phyloP scores from a whole-genome alignment of 2,797 vertebrate species.

The Clarias pachynema region DNA sequence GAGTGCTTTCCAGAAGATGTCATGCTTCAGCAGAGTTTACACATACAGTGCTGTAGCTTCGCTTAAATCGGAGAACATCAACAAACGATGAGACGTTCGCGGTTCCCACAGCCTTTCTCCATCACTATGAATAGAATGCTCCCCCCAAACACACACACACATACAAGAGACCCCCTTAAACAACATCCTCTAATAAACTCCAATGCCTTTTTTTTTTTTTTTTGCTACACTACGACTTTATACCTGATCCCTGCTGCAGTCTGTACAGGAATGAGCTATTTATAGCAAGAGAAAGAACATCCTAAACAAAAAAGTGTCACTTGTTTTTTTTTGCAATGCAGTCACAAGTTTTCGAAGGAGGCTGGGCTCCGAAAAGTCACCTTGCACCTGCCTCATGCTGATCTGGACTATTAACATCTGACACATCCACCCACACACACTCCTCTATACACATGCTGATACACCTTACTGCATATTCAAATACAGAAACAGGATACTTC shows the following conservation, averaged over 20 bases:
- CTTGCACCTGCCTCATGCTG: slow-evolving; percentile 63
- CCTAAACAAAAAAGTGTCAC: slow-evolving; percentile 16
- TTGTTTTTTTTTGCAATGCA: slow-evolving; percentile 61
- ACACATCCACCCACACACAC: slow-evolving; percentile 7
- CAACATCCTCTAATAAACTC: slow-evolving; percentile 16
- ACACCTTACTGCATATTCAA: neutral
- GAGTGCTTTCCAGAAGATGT: neutral
- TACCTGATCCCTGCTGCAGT: slow-evolving; percentile 23
- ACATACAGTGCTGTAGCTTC: slow-evolving; percentile 10
- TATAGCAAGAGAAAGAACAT: slow-evolving; percentile 21
- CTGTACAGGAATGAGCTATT: slow-evolving; percentile 34
- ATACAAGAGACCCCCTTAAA: neutral
- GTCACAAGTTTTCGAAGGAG: slow-evolving; percentile 68
- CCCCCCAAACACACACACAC: neutral
- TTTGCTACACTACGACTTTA: slow-evolving; percentile 23
- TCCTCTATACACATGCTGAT: neutral
- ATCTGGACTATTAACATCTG: slow-evolving; percentile 42
- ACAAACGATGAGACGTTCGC: slow-evolving; percentile 28
- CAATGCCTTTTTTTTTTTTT: slow-evolving; percentile 10
- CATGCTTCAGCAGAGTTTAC: neutral
- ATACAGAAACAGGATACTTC: neutral
- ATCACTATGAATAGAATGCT: neutral
- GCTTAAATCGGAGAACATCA: slow-evolving; percentile 26
- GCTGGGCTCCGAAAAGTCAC: slow-evolving; percentile 67
- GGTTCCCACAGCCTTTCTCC: slow-evolving; percentile 31